Evolutionary conservation across 2,113 vertebrate species (phyloP).

Genomic region (Empidonax alnorum): DNA sequence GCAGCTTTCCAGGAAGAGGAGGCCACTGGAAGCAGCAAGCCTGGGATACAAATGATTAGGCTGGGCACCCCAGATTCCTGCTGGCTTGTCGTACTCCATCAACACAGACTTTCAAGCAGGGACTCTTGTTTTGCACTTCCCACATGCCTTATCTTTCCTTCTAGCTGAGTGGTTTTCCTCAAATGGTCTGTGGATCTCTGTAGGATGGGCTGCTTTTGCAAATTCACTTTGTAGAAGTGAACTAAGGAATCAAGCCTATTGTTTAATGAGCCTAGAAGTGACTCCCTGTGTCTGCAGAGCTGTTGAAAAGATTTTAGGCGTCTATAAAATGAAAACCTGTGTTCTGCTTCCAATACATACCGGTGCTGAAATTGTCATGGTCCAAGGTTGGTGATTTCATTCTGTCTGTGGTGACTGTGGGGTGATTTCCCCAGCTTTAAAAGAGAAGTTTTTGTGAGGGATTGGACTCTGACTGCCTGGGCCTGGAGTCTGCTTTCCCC

Average conservation of each 20-base stretch:
- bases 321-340: background rate
- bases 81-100: background rate
- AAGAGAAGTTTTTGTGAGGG: background rate
- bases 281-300: background rate
- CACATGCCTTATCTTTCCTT: background rate
- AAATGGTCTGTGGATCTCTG: background rate
- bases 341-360: background rate
- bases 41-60: rapidly evolving
- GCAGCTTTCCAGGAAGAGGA: background rate
- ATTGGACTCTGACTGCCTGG: background rate
- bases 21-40: background rate
- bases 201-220: background rate
- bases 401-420: background rate
- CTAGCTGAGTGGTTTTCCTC: background rate
- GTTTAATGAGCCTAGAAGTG: background rate
- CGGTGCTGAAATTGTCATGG: background rate
- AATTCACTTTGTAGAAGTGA: background rate
- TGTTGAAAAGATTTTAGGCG: background rate
- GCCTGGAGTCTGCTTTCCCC: background rate
- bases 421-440: background rate
- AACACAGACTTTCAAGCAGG: background rate
- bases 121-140: background rate
- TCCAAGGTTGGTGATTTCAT: background rate
- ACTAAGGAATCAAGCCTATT: background rate
- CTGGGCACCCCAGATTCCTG: background rate